These are phyloP conservation scores for Anoplolepis gracilipes DNA, from an alignment of 1,140 invertebrate genomes.

Conservation along the genomic window DNA sequence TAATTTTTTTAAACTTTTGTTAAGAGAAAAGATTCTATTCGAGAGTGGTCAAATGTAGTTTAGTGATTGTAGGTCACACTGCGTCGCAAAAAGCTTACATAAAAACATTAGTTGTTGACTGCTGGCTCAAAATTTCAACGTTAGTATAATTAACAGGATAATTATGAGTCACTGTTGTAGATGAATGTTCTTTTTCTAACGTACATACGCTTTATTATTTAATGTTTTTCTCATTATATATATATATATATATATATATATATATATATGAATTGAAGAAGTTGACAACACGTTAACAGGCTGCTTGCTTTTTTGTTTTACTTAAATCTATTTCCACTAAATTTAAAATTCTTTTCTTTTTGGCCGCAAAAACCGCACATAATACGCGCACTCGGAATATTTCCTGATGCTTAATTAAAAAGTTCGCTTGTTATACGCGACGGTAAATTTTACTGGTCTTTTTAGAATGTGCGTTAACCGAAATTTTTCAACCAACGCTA, in stretches of 20 bases:
- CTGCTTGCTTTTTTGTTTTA: slow-evolving; percentile 44
- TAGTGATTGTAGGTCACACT: slow-evolving; percentile 16
- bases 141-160: slow-evolving; percentile 42
- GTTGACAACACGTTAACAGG: slow-evolving; percentile 36
- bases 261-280: too few relatives aligned
- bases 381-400: slow-evolving; percentile 26
- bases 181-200: not conserved
- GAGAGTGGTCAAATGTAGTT: not conserved
- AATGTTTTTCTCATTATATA: slow-evolving; percentile 43
- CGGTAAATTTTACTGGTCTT: not conserved
- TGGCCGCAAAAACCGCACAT: not conserved
- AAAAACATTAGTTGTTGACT: slow-evolving; percentile 31
- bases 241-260: too few relatives aligned
- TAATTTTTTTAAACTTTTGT: not conserved
- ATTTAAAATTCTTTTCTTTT: slow-evolving; percentile 15
- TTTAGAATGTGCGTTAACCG: slow-evolving; percentile 5
- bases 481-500: not conserved
- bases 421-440: slow-evolving; percentile 39
- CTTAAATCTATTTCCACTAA: slow-evolving; percentile 32
- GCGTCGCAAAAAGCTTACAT: not conserved
- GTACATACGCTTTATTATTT: slow-evolving; percentile 5
- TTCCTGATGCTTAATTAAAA: slow-evolving; percentile 43
- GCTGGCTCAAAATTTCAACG: slow-evolving; percentile 17
- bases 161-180: slow-evolving; percentile 39
- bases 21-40: slow-evolving; percentile 1